Evolutionary conservation across 2,888 invertebrate genomes (phyloP).

Genomic region (Buathra laborator): DNA sequence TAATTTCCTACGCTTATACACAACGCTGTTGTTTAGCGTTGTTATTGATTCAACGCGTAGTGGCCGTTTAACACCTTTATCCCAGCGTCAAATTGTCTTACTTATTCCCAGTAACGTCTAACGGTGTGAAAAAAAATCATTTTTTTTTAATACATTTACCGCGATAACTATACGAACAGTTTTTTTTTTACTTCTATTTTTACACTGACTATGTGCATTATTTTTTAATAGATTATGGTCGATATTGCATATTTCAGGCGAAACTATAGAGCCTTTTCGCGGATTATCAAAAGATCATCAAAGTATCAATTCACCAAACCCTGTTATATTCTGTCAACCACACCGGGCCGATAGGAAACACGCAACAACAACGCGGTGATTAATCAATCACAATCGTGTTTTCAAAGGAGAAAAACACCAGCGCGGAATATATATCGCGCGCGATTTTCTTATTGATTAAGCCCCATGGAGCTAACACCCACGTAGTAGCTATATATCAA

Average conservation of each 20-base stretch:
- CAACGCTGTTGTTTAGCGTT: slow-evolving; percentile 23
- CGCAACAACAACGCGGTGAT: not conserved
- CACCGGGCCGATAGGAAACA: slow-evolving; percentile 6
- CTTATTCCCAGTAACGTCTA: not conserved
- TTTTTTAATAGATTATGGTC: not conserved
- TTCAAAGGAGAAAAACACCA: slow-evolving; percentile 29
- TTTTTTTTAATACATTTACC: not conserved
- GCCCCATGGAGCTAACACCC: slow-evolving; percentile 41
- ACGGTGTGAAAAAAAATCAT: not conserved
- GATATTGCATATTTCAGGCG: not conserved
- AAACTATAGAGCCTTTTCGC: not conserved
- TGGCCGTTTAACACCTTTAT: slow-evolving; percentile 40
- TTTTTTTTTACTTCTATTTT: not conserved
- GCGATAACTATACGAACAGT: not conserved
- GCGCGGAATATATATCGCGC: slow-evolving; percentile 52
- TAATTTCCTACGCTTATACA: slow-evolving; percentile 52
- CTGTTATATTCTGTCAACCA: not conserved
- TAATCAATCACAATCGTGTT: slow-evolving; percentile 33
- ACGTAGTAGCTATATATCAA: slow-evolving; percentile 12
- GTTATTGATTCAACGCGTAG: slow-evolving; percentile 50
- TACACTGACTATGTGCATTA: not conserved
- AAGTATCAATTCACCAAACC: slow-evolving; percentile 8
- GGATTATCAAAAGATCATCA: slow-evolving; percentile 1
- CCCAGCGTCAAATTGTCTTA: slow-evolving; percentile 14
- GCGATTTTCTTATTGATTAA: slow-evolving; percentile 67